Base-by-base conservation (phyloP, 2,113 vertebrate species). In the Plestiodon gilberti region DNA sequence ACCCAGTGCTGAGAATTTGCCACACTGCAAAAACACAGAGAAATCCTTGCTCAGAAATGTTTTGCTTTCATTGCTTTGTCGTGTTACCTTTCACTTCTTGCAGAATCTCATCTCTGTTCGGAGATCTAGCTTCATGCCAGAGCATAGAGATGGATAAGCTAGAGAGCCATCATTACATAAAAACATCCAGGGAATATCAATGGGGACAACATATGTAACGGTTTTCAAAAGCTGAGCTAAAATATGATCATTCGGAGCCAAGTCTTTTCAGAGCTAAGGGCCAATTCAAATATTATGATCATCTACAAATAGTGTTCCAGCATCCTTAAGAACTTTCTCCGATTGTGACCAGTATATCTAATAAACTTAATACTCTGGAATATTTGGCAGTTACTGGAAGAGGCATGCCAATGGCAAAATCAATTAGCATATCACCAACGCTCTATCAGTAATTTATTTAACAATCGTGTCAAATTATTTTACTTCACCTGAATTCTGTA, bases 1-100 rank as follows among this genome's bases (percentile, higher is more conserved):
- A 77, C 40, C 57, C 30, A 78, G 77, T 81, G 88, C 7, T 78
- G 83, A 94, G 57, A 73, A 91, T 91, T 92, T 86, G 78, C 71
- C 62, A 78, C 2, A 78, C 61, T 57, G 88, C 48, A 73, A 52
- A 64, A 88, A 87, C 55, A 71, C 23, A 75, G 22, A 22, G 40
- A 88, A 89, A 40, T 40, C 87, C 70, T 93, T 20, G 5, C 64
- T 69, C 74, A 48, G 70, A 83, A 62, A 64, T 62, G 33, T 38
- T 48, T 64, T 65, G 9, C 62, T 81, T 52, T 40, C 62, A 57
- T 57, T 57, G 10, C 13, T 57, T 67, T 67, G 30, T 67, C 8
- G 28, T 67, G 65, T 67, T 13, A 67, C 65, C 65, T 30, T 67
- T 62, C 38, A 28, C 20, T 62, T 61, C 22, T 4, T 35, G 23